Conservation (phyloP, 2,797 vertebrate genomes). For the Hybognathus amarus region DNA sequence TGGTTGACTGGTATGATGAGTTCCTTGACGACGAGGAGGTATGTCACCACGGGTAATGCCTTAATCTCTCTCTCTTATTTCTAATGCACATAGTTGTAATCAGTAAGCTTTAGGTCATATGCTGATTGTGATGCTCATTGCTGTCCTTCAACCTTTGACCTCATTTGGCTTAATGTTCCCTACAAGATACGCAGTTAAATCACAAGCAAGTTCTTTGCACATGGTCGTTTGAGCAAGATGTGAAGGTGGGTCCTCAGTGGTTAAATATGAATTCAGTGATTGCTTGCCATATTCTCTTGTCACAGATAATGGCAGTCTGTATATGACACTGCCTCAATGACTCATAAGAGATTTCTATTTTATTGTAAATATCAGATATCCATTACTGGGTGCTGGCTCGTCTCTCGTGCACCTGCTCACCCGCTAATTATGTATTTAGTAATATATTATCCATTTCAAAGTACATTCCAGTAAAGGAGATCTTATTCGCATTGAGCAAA, state of each 20-base stretch:
- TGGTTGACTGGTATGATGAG: slow-evolving; percentile 98
- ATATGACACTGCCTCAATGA: not conserved
- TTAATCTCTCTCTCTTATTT: slow-evolving; percentile 80
- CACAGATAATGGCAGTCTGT: not conserved
- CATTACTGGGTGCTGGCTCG: not conserved
- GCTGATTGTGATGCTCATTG: slow-evolving; percentile 78
- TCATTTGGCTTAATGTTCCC: slow-evolving; percentile 83
- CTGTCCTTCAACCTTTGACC: slow-evolving; percentile 86
- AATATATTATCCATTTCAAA: not conserved
- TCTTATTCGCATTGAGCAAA: slow-evolving; percentile 10
- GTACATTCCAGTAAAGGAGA: not conserved
- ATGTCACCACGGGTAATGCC: slow-evolving; percentile 98
- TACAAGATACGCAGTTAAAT: slow-evolving; percentile 37
- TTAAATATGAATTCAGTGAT: not conserved
- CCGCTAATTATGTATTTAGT: not conserved
- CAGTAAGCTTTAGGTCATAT: slow-evolving; percentile 23
- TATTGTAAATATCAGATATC: slow-evolving; percentile 1
- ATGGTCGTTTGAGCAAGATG: not conserved
- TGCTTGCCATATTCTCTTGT: not conserved
- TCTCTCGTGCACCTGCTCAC: not conserved
- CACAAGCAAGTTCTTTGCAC: not conserved
- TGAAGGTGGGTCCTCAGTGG: not conserved
- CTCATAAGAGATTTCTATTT: not conserved
- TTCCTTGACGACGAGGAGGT: slow-evolving; percentile 99
- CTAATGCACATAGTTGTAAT: not conserved